Base-by-base conservation (phyloP, 2,888 invertebrate species). In the Buathra laborator region DNA sequence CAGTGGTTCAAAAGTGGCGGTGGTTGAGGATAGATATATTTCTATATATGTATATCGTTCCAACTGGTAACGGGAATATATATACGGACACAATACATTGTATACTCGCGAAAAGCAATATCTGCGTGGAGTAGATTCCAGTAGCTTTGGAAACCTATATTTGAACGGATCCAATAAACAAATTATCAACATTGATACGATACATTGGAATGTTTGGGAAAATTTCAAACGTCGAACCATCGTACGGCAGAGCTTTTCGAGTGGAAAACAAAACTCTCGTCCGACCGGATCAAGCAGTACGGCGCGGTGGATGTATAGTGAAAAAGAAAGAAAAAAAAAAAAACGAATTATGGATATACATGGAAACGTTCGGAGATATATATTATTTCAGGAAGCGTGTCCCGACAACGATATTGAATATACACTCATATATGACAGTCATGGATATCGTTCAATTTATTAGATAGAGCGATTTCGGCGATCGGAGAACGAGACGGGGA, bases 161-260 rank as follows among this genome's bases (percentile, higher is more conserved):
- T 37, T 68, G 68, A 14, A 77, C 53, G 67, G 75, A 75, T 80
- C 56, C 82, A 79, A 89, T 90, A 91, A 91, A 91, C 88, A 91
- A 90, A 90, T 89, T 87, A 88, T 85, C 87, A 85, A 87, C 85
- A 84, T 81, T 89, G 89, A 90, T 91, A 88, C 87, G 87, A 89
- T 37, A 37, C 37, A 37, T 89, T 86, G 84, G 62, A 82, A 79
- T 75, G 80, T 79, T 68, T 46, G 44, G 53, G 67, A 51, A 66
- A 66, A 62, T 32, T 43, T 43, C 51, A 9, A 64, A 43, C 19
- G 53, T 10, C 3, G 37, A 29, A 48, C 6, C 32, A 2, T 6
- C 46, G 37, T 3, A n/a, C 29, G 10, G 48, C 32, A 44, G 10
- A 5, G 37, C 6, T 37, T 9, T 46, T 70, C 43, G 56, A 66